Evolutionary conservation across 2,888 invertebrate genomes (phyloP).

Genomic region (Hydrotaea cyrtoneurina): DNA sequence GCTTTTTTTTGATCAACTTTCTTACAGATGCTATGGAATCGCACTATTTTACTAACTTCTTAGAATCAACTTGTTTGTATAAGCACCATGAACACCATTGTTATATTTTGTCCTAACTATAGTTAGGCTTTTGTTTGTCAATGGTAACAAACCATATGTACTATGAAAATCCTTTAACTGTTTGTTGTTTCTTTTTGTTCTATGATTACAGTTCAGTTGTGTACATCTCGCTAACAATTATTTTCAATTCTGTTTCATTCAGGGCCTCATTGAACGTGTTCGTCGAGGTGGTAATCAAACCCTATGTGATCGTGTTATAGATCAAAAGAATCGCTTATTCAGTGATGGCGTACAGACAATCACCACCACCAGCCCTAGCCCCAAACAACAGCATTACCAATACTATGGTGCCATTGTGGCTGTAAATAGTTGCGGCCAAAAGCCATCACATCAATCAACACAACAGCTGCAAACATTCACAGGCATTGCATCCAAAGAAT

Average conservation of each 20-base stretch:
- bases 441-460: conserved; percentile 31
- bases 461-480: conserved; percentile 36
- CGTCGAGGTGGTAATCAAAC: conserved; percentile 86
- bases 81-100: too few relatives aligned
- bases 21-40: too few relatives aligned
- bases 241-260: conserved; percentile 50
- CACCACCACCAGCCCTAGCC: conserved; percentile 61
- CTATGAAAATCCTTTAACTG: too few relatives aligned
- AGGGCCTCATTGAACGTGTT: conserved; percentile 88
- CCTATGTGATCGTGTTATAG: conserved; percentile 86
- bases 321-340: conserved; percentile 83
- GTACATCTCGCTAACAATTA: background rate
- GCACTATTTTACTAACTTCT: too few relatives aligned
- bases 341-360: conserved; percentile 66
- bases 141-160: too few relatives aligned
- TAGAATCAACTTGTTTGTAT: too few relatives aligned
- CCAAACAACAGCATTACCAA: conserved; percentile 49
- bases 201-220: too few relatives aligned
- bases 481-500: conserved; percentile 69
- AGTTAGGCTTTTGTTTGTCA: too few relatives aligned
- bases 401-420: conserved; percentile 64
- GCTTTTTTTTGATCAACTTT: too few relatives aligned
- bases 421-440: conserved; percentile 63
- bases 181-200: too few relatives aligned
- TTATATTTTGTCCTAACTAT: too few relatives aligned